Base-by-base conservation (phyloP, 2,113 vertebrate genomes). In the Chascanopsetta lugubris region DNA sequence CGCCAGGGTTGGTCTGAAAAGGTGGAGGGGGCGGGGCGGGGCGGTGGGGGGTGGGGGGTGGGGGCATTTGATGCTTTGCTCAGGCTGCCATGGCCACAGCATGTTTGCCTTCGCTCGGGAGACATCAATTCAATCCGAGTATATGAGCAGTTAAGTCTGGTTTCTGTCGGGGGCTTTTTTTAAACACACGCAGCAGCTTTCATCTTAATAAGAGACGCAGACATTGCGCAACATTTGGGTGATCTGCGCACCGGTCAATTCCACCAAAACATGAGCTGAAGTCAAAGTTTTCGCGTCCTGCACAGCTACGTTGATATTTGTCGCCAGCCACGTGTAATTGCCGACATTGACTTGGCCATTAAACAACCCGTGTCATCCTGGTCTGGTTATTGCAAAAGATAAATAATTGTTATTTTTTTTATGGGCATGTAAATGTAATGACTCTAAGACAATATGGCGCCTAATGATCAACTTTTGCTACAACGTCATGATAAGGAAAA, bases 401-500 rank as follows among this genome's bases (percentile, higher is more conserved):
- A 2, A 36, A 36, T n/a, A n/a, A n/a, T n/a, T n/a, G n/a, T n/a
- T n/a, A n/a, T n/a, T n/a, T n/a, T n/a, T n/a, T n/a, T n/a, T n/a
- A n/a, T n/a, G n/a, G n/a, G n/a, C n/a, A n/a, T n/a, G n/a, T n/a
- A n/a, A n/a, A n/a, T n/a, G n/a, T n/a, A 36, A 40, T n/a, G 38
- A 56, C 22, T 46, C 66, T 26, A 45, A 56, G 63, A 34, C 46
- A 49, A 56, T 21, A 62, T 42, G 47, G n/a, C 21, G 36, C 51
- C 26, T 75, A 6, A 81, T 45, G 12, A 38, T 15, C 34, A 42
- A 42, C n/a, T 87, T 86, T 82, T 61, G 73, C 71, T 83, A 53
- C 47, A 69, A 55, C 84, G 85, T 85, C 70, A 81, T 13, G 21
- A 26, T 80, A 82, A 82, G 42, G 64, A 30, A 46, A 18, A 60